Conservation (phyloP, 2,113 vertebrate species). For the Hydropotes inermis region DNA sequence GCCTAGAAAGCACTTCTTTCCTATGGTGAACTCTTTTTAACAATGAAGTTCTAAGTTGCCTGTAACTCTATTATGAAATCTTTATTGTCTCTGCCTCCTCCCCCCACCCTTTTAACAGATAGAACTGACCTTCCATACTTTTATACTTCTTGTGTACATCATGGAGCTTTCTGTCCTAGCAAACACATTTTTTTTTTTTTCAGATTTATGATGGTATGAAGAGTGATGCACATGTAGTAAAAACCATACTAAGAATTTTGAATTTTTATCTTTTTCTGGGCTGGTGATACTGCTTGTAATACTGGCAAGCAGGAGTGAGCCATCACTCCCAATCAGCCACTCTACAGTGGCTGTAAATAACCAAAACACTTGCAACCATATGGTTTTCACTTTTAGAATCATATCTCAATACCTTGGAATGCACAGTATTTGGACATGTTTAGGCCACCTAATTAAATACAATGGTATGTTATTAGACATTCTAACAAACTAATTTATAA, state of each 20-base stretch:
- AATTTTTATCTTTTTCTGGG: neutral
- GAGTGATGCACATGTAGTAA: neutral
- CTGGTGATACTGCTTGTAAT: neutral
- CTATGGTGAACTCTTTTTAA: neutral
- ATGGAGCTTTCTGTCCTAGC: neutral
- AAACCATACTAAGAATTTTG: neutral
- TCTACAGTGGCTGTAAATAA: neutral
- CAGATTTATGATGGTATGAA: neutral
- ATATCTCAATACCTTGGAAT: neutral
- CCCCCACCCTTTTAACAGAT: neutral
- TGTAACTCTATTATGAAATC: neutral
- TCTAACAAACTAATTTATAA: neutral
- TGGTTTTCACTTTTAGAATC: neutral
- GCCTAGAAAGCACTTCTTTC: neutral
- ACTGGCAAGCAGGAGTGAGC: neutral
- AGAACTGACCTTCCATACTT: neutral
- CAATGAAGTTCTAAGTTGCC: neutral
- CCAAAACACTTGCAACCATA: neutral
- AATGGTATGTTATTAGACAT: neutral
- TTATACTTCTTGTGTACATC: neutral
- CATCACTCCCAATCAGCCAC: neutral
- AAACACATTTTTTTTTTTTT: neutral
- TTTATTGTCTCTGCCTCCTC: neutral
- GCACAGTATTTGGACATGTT: neutral
- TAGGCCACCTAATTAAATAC: neutral